Conservation (phyloP, 2,113 vertebrate genomes). For the Psittacara wagleri region DNA sequence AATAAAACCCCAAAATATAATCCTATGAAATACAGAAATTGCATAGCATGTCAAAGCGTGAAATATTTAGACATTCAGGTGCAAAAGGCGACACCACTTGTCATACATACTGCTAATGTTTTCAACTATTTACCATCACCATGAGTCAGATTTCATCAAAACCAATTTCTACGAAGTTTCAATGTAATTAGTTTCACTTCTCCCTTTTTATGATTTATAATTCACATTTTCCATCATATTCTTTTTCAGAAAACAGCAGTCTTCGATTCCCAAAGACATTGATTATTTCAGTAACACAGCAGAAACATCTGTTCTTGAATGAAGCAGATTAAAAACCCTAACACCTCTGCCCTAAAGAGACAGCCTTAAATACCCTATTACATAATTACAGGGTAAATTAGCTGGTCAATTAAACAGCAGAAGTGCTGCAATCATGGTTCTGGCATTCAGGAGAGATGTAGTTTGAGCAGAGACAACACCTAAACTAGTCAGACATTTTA, state of each 20-base stretch:
- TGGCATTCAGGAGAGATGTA: not conserved
- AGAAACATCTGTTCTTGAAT: conserved; percentile 22
- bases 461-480: not conserved
- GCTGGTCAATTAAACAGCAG: not conserved
- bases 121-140: not conserved
- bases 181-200: not conserved
- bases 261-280: not conserved
- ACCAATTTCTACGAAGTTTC: not conserved
- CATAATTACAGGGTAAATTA: not conserved
- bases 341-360: not conserved
- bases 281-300: conserved; percentile 11
- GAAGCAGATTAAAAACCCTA: conserved; percentile 19
- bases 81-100: not conserved
- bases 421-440: not conserved
- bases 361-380: conserved; percentile 7
- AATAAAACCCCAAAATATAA: not conserved
- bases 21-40: not conserved
- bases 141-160: not conserved
- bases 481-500: not conserved
- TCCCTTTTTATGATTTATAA: not conserved
- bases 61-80: not conserved
- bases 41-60: not conserved
- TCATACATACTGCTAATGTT: not conserved
- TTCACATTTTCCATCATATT: not conserved
- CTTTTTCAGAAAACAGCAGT: not conserved